Evolutionary conservation across 2,797 vertebrate species (phyloP), one percentile per base, ranked within the genome.

Genomic region (Serranus cabrilla): DNA sequence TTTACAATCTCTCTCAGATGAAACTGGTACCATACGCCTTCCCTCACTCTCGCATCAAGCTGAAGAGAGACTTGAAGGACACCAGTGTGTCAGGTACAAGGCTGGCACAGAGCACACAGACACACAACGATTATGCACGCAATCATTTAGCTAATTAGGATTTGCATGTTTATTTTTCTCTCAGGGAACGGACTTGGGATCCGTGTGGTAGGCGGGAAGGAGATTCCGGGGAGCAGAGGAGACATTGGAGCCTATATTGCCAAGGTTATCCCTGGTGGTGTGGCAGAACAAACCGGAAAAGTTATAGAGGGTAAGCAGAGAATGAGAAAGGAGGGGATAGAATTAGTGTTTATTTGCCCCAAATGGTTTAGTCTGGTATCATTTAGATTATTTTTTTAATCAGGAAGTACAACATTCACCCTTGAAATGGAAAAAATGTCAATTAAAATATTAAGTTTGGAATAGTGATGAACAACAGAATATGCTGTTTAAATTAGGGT

Each of bases 171-270:
- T 71, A 56, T 76, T 76, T 79, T 78, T 31, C 42, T 11, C 20
- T 10, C 71, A 96, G 95, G 95, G 4, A 93, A 94, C 57, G 95
- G 95, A 59, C 93, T 99, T 70, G 98, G 98, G 71, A 97, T 99
- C 65, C 94, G 96, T 85, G 94, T 99, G 74, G 96, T 99, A 39
- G 98, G 98, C 63, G 98, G 98, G 21, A 99, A 99, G 89, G 97
- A 98, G 91, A 97, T 99, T 87, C 97, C 98, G 10, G 97, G 97
- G 73, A 94, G 94, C 82, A 90, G 92, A 39, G 96, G 97, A 85
- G 97, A 99, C 91, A 99, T 96, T 70, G 98, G 98, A 92, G 97
- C 98, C 51, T 99, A 99, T 76, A 95, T 99, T 75, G 97, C 97
- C 78, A 98, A 97, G 87, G 95, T 99, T 78, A 93, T 97, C 82